Evolutionary conservation across 2,113 vertebrate genomes (phyloP).

Genomic region (Coryphaenoides rupestris): DNA sequence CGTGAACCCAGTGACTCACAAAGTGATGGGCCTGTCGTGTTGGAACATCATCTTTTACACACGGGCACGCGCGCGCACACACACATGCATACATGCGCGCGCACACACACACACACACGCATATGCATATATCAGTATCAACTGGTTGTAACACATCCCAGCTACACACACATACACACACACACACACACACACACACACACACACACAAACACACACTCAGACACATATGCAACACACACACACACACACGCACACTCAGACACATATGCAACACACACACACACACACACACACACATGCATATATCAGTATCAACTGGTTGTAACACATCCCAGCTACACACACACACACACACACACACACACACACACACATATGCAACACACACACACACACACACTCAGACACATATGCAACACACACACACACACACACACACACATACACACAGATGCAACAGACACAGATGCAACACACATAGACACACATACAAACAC

Average conservation of each 20-base stretch:
- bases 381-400: background rate
- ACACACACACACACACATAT: constrained; percentile 1
- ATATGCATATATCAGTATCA: constrained; percentile 37
- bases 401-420: background rate
- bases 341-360: background rate
- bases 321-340: background rate
- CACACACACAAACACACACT: no score
- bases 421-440: background rate
- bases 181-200: background rate
- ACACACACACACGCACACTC: background rate
- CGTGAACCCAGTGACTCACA: constrained; percentile 85
- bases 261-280: background rate
- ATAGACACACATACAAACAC: no score
- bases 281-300: background rate
- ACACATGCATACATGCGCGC: no score
- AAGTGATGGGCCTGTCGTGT: no score
- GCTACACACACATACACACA: no score
- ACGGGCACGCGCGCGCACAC: constrained; percentile 16
- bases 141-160: constrained; percentile 30
- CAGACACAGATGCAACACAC: background rate
- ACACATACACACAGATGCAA: background rate
- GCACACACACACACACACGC: no score
- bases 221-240: constrained; percentile 3
- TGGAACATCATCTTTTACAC: no score
- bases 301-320: background rate